Base-by-base conservation (phyloP, 2,888 invertebrate species). In the Coenonympha arcania region DNA sequence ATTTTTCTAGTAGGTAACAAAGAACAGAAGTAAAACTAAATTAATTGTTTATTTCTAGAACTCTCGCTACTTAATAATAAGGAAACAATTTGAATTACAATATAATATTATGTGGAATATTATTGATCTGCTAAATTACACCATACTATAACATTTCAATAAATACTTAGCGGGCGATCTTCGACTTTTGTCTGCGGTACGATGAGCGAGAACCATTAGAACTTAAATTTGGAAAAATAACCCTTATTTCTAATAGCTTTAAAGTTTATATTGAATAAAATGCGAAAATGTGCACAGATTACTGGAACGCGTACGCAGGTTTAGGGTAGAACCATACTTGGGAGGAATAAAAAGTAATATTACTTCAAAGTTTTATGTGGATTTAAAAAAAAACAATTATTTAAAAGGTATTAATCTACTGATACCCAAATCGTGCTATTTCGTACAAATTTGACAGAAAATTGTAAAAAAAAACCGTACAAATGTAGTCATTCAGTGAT, bases 171-270 rank as follows among this genome's bases (percentile, higher is more conserved):
- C 68, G 62, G 60, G 65, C 65, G 65, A 67, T 71, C 67, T 66
- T 58, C 66, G 64, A 65, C 68, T 75, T 75, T 77, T 74, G 72
- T 71, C 59, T 60, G 58, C 50, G 15, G 44, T 51, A 52, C 47
- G 19, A 39, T 40, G 48, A 11, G 46, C 46, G 26, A 53, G 45
- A 26, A 31, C 20, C 15, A 4, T 37, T 19, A 36, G 36, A 36
- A 30, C 26, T 15, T 15, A 19, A 6, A 26, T 45, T 34, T 19
- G 24, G 16, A 47, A 20, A 41, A 13, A 19, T 8, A 24, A 11
- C 9, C 20, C 42, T 50, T 50, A 52, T 48, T n/a, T n/a, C 8
- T 4, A 9, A n/a, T 39, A 13, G 1, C 1, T 20, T 26, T 40
- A 49, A 52, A 39, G 22, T 4, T 22, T 26, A 47, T 44, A 52